These are phyloP conservation scores for Nothobranchius kuhntae DNA, from an alignment of 2,113 vertebrate species.

Conservation along the genomic window DNA sequence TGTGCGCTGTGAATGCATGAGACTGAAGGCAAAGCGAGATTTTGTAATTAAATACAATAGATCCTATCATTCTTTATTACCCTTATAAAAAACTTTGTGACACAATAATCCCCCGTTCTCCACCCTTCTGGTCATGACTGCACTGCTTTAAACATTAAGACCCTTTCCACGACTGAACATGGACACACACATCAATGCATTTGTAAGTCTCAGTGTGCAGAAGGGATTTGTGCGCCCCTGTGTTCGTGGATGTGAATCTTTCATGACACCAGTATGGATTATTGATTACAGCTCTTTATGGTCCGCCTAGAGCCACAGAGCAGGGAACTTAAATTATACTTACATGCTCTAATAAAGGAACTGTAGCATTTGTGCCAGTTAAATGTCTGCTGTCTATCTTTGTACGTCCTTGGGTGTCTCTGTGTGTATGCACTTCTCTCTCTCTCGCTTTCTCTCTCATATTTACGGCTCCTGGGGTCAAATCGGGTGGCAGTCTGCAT, in stretches of 20 bases:
- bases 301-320: conserved; percentile 39
- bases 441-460: conserved; percentile 17
- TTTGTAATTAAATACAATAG: too few relatives aligned
- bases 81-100: too few relatives aligned
- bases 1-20: too few relatives aligned
- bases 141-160: too few relatives aligned
- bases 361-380: neutral
- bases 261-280: conserved; percentile 67
- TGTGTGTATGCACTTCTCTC: conserved; percentile 28
- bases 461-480: conserved; percentile 61
- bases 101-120: too few relatives aligned
- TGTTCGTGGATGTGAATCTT: conserved; percentile 6
- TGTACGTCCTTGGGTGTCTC: conserved; percentile 23
- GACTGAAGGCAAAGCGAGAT: too few relatives aligned
- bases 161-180: too few relatives aligned
- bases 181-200: too few relatives aligned
- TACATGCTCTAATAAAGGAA: too few relatives aligned
- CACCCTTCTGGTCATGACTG: too few relatives aligned
- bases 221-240: neutral
- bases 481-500: conserved; percentile 42
- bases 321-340: conserved; percentile 53
- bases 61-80: too few relatives aligned
- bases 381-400: conserved; percentile 35
- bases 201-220: conserved; percentile 5
- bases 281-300: conserved; percentile 73